phyloP scores from a whole-genome alignment of 92 coral and sea anemone genomes.

The Meandrina meandrites region DNA sequence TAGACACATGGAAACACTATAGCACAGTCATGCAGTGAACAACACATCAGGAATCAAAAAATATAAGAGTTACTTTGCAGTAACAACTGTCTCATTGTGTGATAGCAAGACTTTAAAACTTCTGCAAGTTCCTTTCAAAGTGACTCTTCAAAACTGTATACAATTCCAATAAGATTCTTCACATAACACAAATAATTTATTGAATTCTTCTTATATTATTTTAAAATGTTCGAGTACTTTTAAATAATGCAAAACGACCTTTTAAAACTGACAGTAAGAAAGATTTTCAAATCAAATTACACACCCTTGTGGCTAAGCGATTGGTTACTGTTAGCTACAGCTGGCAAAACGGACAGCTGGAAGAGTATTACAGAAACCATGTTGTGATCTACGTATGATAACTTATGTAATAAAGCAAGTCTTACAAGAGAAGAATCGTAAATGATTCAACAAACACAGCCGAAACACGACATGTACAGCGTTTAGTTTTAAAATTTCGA shows the following conservation, averaged over 20 bases:
- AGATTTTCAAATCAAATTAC: slow-evolving; percentile 7
- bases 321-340: slow-evolving; percentile 22
- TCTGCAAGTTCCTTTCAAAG: not conserved
- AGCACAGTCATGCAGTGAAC: not conserved
- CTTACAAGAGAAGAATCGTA: not conserved
- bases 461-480: not conserved
- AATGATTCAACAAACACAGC: not conserved
- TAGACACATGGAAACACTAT: not conserved
- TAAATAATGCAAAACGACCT: not conserved
- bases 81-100: not conserved
- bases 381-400: slow-evolving; percentile 27
- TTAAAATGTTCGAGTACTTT: not conserved
- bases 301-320: slow-evolving; percentile 23
- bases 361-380: slow-evolving; percentile 12
- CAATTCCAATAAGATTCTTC: not conserved
- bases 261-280: not conserved
- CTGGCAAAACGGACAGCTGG: slow-evolving; percentile 15
- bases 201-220: not conserved
- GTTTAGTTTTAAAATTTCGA: not conserved
- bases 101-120: not conserved
- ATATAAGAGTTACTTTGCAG: not conserved
- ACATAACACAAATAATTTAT: not conserved
- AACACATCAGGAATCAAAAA: not conserved
- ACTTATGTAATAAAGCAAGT: not conserved
- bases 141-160: not conserved